Base-by-base conservation (phyloP, 2,113 vertebrate genomes). In the Gallinago jamesoni region DNA sequence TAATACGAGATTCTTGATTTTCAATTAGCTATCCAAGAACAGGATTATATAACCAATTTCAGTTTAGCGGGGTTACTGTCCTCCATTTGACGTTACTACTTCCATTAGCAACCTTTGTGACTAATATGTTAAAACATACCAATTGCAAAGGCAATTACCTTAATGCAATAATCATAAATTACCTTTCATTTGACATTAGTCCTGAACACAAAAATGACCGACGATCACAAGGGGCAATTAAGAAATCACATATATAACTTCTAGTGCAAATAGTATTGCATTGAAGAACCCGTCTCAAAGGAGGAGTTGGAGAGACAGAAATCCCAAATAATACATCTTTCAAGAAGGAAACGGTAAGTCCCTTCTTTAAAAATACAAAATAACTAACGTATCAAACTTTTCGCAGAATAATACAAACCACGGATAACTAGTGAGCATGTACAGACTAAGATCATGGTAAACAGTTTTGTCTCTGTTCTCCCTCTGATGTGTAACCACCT, bases 41-140 rank as follows among this genome's bases (percentile, higher is more conserved):
- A 47, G 48, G 37, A 75, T 41, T 73, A 45, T 27, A 81, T 30
- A 66, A 89, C 35, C 30, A 81, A 84, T 84, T 82, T 21, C n/a
- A 85, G 30, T 91, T 87, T 68, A 79, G 37, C 37, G 72, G 28
- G 55, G 41, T 62, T 87, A 72, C 18, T 33, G 10, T 45, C n/a
- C 84, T 66, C 41, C 39, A 76, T 57, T 76, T 45, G 64, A 4
- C 15, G 27, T 37, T 86, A 55, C 20, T 90, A 77, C 60, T 92
- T 93, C 70, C 53, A 90, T 89, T 87, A 93, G 56, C 73, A 95
- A 96, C 75, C 67, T 95, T 77, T 86, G 21, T 47, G 70, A 86
- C 23, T 47, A 87, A 66, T 27, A 37, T 20, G 11, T n/a, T 76
- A 83, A 79, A 84, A 76, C 10, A 18, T 72, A 73, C 31, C 7